Evolutionary conservation across 1,140 invertebrate species (phyloP), one percentile per base, ranked within the genome.

Genomic region (Drosophila oshimai): DNA sequence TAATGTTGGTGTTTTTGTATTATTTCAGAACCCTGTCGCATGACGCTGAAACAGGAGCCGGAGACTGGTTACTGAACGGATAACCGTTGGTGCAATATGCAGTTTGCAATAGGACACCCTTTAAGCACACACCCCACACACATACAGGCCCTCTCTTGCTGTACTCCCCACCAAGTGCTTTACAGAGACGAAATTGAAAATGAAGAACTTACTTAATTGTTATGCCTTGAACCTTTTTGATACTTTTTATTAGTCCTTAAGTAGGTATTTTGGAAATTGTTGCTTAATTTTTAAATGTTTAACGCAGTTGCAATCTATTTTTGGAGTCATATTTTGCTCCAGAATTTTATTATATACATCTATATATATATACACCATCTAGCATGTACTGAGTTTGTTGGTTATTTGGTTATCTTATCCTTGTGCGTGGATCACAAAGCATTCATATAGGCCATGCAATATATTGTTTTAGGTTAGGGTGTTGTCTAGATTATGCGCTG

Each of bases 11-110:
- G 33, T 37, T 65, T 41, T 44, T 10, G 2, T 7, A 1, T 5
- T 28, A 5, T 57, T 65, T 1, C 33, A 76, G 88, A 90, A 29
- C 67, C 81, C 17, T 89, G 88, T 78, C 83, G 89, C 24, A 86
- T 91, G 79, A 86, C 86, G 45, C 49, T 91, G 22, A 91, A 91
- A 61, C 89, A 91, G 74, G 90, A 91, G 58, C 90, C 90, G 28
- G 90, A 91, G 76, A 84, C 87, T 46, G 89, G 89, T 22, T 90
- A 90, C 64, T 90, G 61, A 64, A 39, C 4, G n/a, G 4, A 26
- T 28, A 20, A 20, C 13, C 18, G 72, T 28, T 44, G 65, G 75
- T 84, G 75, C 79, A 79, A 79, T 84, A 70, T 62, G n/a, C 39
- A 60, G 51, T 28, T 58, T 60, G 54, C 54, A 55, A 62, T 29